Conservation (phyloP, 1,140 invertebrate species). For the Drosophila sechellia region DNA sequence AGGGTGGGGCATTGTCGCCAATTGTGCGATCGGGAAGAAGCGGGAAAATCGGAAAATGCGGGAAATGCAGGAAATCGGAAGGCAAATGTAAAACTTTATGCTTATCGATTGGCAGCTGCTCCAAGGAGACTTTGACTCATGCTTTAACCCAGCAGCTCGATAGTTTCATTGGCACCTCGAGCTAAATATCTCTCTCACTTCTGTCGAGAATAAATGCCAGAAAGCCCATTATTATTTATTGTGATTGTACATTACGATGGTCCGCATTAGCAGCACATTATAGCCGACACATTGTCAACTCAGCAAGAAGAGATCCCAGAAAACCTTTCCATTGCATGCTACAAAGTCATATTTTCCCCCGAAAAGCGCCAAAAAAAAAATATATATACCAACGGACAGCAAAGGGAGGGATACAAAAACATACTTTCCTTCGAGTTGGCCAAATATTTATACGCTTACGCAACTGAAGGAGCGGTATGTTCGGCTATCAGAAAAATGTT, state of each 20-base stretch:
- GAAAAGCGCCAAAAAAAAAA: conserved; percentile 24
- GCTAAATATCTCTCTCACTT: neutral
- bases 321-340: conserved; percentile 58
- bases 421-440: conserved; percentile 53
- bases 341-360: conserved; percentile 68
- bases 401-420: neutral
- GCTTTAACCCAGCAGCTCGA: conserved; percentile 49
- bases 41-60: conserved; percentile 1
- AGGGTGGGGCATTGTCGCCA: conserved; percentile 38
- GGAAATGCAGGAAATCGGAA: conserved; percentile 12
- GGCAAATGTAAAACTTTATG: conserved; percentile 68
- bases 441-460: conserved; percentile 39
- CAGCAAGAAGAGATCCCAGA: conserved; percentile 23
- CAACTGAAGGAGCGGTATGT: neutral
- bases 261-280: conserved; percentile 74
- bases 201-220: conserved; percentile 26
- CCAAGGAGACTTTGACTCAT: conserved; percentile 28
- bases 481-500: neutral
- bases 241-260: conserved; percentile 76
- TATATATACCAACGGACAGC: conserved; percentile 1
- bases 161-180: conserved; percentile 32
- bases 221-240: conserved; percentile 69
- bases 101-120: conserved; percentile 70
- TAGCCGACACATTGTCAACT: conserved; percentile 51
- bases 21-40: conserved; percentile 30